Base-by-base conservation (phyloP, 2,113 vertebrate species). In the Anoplopoma fimbria region DNA sequence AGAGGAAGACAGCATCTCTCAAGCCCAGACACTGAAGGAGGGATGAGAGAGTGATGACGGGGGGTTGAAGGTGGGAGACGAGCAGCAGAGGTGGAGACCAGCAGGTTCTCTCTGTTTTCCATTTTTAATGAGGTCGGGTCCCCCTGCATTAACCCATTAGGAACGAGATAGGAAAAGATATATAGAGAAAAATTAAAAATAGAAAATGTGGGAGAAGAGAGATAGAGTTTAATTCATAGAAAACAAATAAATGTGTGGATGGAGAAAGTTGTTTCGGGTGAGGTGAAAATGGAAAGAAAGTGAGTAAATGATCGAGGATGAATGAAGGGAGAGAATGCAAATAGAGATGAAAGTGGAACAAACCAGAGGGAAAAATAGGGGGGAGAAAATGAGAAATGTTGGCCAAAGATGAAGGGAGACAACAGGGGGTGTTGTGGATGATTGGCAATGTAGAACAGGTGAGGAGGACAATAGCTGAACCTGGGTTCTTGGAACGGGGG, bases 361-460 rank as follows among this genome's bases (percentile, higher is more conserved):
- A 71, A 76, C 34, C 58, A 71, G 51, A 36, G 49, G 34, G 77
- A 68, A 13, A 79, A 60, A 8, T 3, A 17, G 12, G 12, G 19
- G 36, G 0, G 53, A 55, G 76, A 75, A 57, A 67, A 36, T 1
- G 17, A 68, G 13, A 79, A 61, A 68, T 34, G 47, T 58, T 92
- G 91, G 88, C 81, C 31, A 13, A 55, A 81, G 91, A 89, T 93
- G 58, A 93, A 89, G 70, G 75, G 49, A 77, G 65, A 69, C 55
- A 69, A 82, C 47, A n/a, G 75, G 82, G 73, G 85, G 79, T 64
- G 77, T 36, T 79, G 78, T 2, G 1, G 62, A 76, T 38, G 9
- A 82, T 85, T 86, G 85, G 89, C 85, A 82, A 31, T 76, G 68
- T 82, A 75, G 79, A 83, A 83, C 86, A 92, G 93, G 88, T 94